Conservation (phyloP, 2,113 vertebrate species). For the Ginglymostoma cirratum region DNA sequence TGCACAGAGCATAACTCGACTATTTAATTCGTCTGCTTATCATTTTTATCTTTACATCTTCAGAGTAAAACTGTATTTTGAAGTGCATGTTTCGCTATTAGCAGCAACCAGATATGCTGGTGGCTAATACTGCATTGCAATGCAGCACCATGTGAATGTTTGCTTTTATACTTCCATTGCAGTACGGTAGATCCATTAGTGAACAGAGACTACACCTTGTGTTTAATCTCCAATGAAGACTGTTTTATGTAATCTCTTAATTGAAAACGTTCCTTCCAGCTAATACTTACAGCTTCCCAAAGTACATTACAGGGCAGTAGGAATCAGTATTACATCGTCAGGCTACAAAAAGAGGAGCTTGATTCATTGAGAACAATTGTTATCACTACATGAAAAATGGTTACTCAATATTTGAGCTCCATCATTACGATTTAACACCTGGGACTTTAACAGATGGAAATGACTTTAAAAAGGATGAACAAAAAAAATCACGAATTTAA, state of each 20-base stretch:
- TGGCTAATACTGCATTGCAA: conserved; percentile 5
- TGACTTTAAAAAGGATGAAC: no score
- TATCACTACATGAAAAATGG: no score
- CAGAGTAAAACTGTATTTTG: neutral
- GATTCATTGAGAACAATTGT: neutral
- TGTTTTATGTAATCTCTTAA: conserved; percentile 26
- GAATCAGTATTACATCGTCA: neutral
- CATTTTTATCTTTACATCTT: neutral
- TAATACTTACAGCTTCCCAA: neutral
- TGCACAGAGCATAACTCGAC: neutral
- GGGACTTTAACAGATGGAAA: no score
- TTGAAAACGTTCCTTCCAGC: neutral
- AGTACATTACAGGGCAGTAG: neutral
- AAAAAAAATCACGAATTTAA: no score
- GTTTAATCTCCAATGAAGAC: conserved; percentile 1
- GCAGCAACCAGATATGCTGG: neutral
- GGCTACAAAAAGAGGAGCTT: neutral
- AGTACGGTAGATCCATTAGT: conserved; percentile 18
- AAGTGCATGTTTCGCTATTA: neutral
- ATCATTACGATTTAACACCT: no score
- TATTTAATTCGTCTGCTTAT: neutral
- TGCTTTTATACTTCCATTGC: neutral
- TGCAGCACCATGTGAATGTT: neutral
- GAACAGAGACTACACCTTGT: neutral
- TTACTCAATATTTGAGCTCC: no score